phyloP scores from a whole-genome alignment of 2,113 vertebrate genomes.

The Campylomormyrus tamandua region DNA sequence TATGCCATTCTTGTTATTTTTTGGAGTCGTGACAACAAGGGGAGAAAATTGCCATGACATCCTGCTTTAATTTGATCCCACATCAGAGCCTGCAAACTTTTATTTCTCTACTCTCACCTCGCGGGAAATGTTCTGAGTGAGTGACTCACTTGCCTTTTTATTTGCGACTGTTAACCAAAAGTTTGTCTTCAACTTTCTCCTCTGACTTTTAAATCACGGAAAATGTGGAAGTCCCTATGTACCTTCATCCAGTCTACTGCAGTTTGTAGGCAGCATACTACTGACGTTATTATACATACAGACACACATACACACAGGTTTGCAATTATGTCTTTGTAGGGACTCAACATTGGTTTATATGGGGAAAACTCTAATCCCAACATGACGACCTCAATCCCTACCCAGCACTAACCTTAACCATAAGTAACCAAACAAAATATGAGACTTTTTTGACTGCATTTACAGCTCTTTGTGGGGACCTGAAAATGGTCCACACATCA shows the following conservation, averaged over 20 bases:
- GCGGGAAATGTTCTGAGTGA: conserved; percentile 7
- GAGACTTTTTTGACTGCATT: no score
- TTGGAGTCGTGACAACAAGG: conserved; percentile 5
- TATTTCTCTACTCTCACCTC: conserved; percentile 28
- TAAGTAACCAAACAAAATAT: no score
- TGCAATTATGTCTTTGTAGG: no score
- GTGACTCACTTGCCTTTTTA: conserved; percentile 25
- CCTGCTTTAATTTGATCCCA: conserved; percentile 29
- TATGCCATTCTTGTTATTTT: conserved; percentile 16
- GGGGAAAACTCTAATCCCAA: no score
- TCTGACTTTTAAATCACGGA: neutral
- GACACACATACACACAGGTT: neutral
- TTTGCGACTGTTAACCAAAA: conserved; percentile 23
- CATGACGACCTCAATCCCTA: no score
- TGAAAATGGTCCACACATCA: no score
- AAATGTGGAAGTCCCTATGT: neutral
- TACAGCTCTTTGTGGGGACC: no score
- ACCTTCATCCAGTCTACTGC: neutral
- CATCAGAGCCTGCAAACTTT: conserved; percentile 12
- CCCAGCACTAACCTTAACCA: no score
- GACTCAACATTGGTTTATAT: no score
- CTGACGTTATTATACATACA: neutral
- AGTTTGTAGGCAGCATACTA: neutral
- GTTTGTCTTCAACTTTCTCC: conserved; percentile 15
- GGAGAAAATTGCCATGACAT: conserved; percentile 3